A percentile compares a stretch with the other conserved stretches of the same genome.
Conservation (phyloP, 2,797 vertebrate genomes). For the Macrochelys suwanniensis region DNA sequence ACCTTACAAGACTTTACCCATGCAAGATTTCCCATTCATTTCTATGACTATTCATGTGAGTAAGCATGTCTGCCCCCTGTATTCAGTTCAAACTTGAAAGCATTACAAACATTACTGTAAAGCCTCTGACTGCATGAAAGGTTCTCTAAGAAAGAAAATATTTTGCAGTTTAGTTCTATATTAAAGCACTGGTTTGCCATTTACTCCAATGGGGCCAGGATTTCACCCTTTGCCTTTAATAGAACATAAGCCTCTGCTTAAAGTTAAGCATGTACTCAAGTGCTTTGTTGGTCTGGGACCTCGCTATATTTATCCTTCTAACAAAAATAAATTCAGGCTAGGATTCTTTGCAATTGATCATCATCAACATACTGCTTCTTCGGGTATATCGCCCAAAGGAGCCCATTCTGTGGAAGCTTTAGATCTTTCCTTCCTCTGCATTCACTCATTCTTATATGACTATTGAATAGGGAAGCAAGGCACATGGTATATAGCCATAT, state of each 20-base stretch:
- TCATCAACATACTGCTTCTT: not conserved
- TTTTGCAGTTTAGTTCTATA: conserved; percentile 46
- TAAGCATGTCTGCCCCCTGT: not conserved
- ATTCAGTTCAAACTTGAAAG: not conserved
- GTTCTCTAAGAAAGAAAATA: not conserved
- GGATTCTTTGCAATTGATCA: not conserved
- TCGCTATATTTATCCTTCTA: not conserved
- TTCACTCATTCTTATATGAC: not conserved
- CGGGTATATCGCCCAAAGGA: not conserved
- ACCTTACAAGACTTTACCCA: accelerated
- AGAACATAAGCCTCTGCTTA: not conserved
- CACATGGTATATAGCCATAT: not conserved
- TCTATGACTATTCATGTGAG: not conserved
- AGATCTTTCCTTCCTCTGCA: not conserved
- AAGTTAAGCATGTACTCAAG: not conserved
- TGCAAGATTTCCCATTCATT: not conserved
- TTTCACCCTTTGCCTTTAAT: conserved; percentile 38
- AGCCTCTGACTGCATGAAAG: not conserved
- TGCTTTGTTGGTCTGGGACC: not conserved
- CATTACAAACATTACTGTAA: not conserved
- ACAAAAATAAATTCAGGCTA: not conserved
- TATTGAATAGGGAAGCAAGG: accelerated
- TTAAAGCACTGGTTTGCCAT: not conserved
- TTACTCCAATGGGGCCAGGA: conserved; percentile 35
- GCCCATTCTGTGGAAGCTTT: not conserved